Conservation (phyloP, 2,888 invertebrate species). For the Nycteola revayana region DNA sequence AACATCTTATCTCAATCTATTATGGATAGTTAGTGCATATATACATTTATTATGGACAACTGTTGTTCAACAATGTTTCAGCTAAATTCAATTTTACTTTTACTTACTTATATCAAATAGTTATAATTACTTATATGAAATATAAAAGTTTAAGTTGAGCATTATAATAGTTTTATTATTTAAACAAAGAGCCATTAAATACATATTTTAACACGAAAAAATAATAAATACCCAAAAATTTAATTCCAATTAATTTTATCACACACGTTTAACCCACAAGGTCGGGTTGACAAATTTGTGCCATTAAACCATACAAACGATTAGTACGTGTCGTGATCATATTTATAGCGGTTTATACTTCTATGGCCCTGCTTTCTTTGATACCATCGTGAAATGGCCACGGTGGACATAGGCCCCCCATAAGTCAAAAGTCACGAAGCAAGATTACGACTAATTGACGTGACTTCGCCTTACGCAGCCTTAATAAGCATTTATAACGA, state of each 20-base stretch:
- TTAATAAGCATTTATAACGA: constrained; percentile 77
- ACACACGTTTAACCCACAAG: constrained; percentile 26
- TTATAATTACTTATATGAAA: too few species aligned
- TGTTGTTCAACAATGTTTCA: too few species aligned
- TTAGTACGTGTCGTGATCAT: constrained; percentile 55
- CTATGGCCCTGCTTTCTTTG: constrained; percentile 44
- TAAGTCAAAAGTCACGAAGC: constrained; percentile 79
- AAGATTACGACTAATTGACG: constrained; percentile 73
- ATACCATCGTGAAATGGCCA: constrained; percentile 57
- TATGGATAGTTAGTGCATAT: too few species aligned
- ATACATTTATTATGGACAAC: too few species aligned
- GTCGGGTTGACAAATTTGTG: constrained; percentile 39
- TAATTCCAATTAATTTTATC: constrained; percentile 5
- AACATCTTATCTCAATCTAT: too few species aligned
- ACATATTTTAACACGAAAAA: too few species aligned
- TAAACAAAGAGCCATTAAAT: too few species aligned
- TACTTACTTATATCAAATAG: too few species aligned
- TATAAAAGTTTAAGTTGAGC: too few species aligned
- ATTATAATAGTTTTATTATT: too few species aligned
- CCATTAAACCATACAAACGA: constrained; percentile 35
- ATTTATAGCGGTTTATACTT: constrained; percentile 47
- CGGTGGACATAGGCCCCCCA: constrained; percentile 65
- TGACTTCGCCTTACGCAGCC: constrained; percentile 62
- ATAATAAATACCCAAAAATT: too few species aligned
- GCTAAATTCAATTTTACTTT: too few species aligned